These are phyloP conservation scores for Zele albiditarsus DNA, from an alignment of 2,888 invertebrate species.

Conservation along the genomic window DNA sequence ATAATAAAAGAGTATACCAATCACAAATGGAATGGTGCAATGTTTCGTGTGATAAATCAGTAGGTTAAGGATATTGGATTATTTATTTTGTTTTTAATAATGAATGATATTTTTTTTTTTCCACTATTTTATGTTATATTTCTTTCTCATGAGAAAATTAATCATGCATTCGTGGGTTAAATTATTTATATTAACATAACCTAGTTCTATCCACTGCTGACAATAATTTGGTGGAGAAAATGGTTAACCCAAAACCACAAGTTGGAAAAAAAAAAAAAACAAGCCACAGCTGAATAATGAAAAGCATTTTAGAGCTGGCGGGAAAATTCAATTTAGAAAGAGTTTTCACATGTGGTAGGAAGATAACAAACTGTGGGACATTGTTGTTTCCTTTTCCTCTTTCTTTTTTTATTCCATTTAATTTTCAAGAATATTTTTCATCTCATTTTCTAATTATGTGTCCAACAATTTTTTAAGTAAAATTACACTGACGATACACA, in stretches of 20 bases:
- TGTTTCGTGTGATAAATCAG: not conserved
- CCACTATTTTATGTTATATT: conserved; percentile 19
- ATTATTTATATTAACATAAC: too few species aligned
- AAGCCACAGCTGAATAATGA: conserved; percentile 67
- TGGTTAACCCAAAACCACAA: conserved; percentile 63
- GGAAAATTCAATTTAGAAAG: conserved; percentile 67
- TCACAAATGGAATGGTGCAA: conserved; percentile 6
- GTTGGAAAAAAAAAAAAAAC: conserved; percentile 65
- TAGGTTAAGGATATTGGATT: conserved; percentile 1
- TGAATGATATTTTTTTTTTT: not conserved
- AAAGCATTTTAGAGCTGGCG: conserved; percentile 56
- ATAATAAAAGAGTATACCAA: conserved; percentile 7
- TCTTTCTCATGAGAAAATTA: too few species aligned
- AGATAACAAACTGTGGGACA: conserved; percentile 5
- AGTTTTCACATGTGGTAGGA: not conserved
- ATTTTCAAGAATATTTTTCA: too few species aligned
- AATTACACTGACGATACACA: not conserved
- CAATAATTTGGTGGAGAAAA: conserved; percentile 55
- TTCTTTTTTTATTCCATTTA: conserved; percentile 8
- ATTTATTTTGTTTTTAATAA: not conserved
- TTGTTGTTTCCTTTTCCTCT: conserved; percentile 23
- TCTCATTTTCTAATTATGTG: too few species aligned
- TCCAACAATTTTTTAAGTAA: too few species aligned
- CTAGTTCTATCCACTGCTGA: conserved; percentile 28
- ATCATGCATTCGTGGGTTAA: too few species aligned